phyloP scores from a whole-genome alignment of 2,888 invertebrate species.

The Desoria tigrina region DNA sequence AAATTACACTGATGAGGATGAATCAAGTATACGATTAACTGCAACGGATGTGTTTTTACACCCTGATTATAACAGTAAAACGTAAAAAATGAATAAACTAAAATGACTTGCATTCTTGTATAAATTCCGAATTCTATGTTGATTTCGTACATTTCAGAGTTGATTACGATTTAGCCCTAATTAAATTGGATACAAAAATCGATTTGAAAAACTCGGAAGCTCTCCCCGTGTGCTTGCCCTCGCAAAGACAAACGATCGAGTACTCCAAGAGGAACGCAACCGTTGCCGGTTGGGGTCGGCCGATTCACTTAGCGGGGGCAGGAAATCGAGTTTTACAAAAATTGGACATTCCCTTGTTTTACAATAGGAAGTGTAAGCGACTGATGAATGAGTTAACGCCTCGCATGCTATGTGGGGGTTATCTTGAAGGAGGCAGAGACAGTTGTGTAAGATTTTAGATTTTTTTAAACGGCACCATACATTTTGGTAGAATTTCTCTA shows the following conservation, averaged over 20 bases:
- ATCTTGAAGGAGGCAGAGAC: conserved; percentile 5
- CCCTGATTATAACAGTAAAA: conserved; percentile 9
- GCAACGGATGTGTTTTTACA: conserved; percentile 19
- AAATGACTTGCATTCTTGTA: no score
- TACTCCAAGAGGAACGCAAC: conserved; percentile 5
- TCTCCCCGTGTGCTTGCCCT: conserved; percentile 10
- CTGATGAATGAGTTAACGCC: neutral
- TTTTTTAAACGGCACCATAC: neutral
- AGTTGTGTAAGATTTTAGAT: neutral
- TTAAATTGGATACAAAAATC: conserved; percentile 13
- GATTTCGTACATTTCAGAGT: neutral
- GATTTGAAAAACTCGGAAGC: conserved; percentile 1
- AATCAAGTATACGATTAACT: conserved; percentile 11
- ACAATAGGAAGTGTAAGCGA: no score
- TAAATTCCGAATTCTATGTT: conserved; percentile 3
- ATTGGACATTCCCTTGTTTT: neutral
- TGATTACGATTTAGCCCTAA: conserved; percentile 23
- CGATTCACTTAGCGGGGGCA: no score
- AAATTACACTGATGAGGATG: conserved; percentile 19
- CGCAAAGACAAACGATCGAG: neutral
- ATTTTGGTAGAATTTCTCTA: no score
- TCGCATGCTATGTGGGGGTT: neutral
- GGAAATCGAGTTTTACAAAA: conserved; percentile 3
- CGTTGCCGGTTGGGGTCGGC: conserved; percentile 28
- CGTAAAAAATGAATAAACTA: neutral